These are phyloP conservation scores for Salminus brasiliensis DNA, from an alignment of 2,113 vertebrate species.

Conservation along the genomic window DNA sequence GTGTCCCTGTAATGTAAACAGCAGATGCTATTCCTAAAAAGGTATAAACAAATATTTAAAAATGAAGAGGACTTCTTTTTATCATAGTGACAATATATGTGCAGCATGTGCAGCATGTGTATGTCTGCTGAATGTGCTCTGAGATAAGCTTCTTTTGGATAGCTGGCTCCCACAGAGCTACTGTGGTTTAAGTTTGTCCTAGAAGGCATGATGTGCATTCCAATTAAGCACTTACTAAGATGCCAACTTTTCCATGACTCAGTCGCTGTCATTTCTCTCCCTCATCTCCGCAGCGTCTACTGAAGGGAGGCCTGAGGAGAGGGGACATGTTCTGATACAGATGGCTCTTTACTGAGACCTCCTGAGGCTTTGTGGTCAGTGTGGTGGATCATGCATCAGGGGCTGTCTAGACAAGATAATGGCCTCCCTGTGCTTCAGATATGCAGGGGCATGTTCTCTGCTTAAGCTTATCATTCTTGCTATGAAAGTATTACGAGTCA, in stretches of 20 bases:
- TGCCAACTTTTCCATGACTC: slow-evolving; percentile 71
- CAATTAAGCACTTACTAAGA: slow-evolving; percentile 68
- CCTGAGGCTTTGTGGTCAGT: slow-evolving; percentile 36
- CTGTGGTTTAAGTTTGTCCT: slow-evolving; percentile 8
- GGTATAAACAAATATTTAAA: too few species aligned
- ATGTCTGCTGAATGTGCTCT: not conserved
- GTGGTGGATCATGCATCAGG: slow-evolving; percentile 51
- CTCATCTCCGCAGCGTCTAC: slow-evolving; percentile 64
- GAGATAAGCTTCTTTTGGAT: not conserved
- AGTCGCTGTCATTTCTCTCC: slow-evolving; percentile 61
- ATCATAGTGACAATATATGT: too few species aligned
- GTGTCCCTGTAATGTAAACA: too few species aligned
- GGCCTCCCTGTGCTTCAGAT: slow-evolving; percentile 6
- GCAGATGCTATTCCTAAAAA: too few species aligned
- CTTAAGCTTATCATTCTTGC: not conserved
- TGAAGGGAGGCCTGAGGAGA: slow-evolving; percentile 56
- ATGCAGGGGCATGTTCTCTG: slow-evolving; percentile 16
- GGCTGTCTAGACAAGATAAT: slow-evolving; percentile 61
- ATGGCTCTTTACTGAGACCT: slow-evolving; percentile 52
- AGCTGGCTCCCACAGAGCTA: slow-evolving; percentile 18
- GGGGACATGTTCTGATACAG: slow-evolving; percentile 60
- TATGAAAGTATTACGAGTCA: not conserved
- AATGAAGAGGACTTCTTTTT: too few species aligned
- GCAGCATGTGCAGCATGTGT: too few species aligned
- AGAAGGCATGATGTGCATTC: slow-evolving; percentile 48